A percentile compares a stretch with the other conserved stretches of the same genome.
Evolutionary conservation across 2,888 invertebrate genomes (phyloP).

Genomic region (Fragum fragum): DNA sequence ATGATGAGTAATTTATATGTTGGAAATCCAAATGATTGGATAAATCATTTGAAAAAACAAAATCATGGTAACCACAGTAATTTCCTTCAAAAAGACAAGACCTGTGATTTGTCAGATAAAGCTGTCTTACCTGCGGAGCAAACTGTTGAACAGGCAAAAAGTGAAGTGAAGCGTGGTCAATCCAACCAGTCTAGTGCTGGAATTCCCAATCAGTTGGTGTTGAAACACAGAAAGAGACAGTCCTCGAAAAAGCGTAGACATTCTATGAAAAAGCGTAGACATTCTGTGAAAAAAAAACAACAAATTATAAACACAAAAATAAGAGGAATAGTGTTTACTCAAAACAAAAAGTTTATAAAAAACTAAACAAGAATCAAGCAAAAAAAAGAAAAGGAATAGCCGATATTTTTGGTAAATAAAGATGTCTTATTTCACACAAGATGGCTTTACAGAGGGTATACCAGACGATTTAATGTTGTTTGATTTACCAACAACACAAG

Average conservation of each 20-base stretch:
- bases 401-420: slow-evolving; percentile 10
- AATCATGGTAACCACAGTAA: slow-evolving; percentile 15
- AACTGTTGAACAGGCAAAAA: slow-evolving; percentile 50
- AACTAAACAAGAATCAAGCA: background rate
- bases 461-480: slow-evolving; percentile 51
- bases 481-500: slow-evolving; percentile 60
- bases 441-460: slow-evolving; percentile 53
- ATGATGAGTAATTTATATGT: slow-evolving; percentile 32
- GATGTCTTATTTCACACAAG: slow-evolving; percentile 45
- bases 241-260: too few species aligned
- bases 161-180: slow-evolving; percentile 48
- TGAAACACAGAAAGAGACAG: too few species aligned
- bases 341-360: background rate
- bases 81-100: background rate
- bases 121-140: slow-evolving; percentile 47
- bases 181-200: too few species aligned
- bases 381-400: background rate
- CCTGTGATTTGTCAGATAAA: slow-evolving; percentile 22
- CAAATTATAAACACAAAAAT: background rate
- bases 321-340: background rate
- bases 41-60: slow-evolving; percentile 32
- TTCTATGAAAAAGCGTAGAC: too few species aligned
- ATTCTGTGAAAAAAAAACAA: background rate
- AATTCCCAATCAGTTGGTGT: too few species aligned
- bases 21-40: slow-evolving; percentile 36